Conservation (phyloP, 2,888 invertebrate genomes). For the Leptothorax acervorum region DNA sequence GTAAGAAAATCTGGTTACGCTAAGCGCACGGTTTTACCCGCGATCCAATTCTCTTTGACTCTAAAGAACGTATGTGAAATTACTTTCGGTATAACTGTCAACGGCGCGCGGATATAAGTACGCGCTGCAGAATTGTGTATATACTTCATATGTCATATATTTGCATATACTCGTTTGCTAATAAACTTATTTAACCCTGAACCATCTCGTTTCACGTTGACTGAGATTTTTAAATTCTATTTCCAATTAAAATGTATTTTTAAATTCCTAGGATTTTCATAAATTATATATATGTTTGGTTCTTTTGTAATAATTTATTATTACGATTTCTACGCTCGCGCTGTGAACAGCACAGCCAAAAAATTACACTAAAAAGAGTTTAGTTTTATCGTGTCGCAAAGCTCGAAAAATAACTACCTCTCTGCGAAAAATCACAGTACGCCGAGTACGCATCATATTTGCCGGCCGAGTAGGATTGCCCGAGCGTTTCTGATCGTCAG, state of each 20-base stretch:
- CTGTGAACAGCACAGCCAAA: not conserved
- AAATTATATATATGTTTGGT: not conserved
- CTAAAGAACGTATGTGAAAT: not conserved
- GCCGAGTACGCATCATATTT: constrained; percentile 40
- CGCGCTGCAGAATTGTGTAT: not conserved
- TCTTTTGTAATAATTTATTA: not conserved
- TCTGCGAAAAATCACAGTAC: constrained; percentile 16
- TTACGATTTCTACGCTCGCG: not conserved
- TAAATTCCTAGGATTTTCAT: not conserved
- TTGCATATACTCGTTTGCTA: not conserved
- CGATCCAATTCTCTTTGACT: constrained; percentile 33
- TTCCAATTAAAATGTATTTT: not conserved
- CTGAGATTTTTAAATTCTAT: not conserved
- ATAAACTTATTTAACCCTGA: not conserved
- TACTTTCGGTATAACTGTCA: not conserved
- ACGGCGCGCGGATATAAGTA: not conserved
- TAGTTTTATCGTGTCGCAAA: not conserved
- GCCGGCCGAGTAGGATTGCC: constrained; percentile 52
- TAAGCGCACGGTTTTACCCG: constrained; percentile 35
- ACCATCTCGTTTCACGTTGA: not conserved
- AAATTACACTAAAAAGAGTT: not conserved
- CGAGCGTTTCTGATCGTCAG: constrained; percentile 65
- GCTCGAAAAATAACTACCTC: constrained; percentile 9
- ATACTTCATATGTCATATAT: not conserved
- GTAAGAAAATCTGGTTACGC: constrained; percentile 42